These are phyloP conservation scores for Muscicapa striata DNA, from an alignment of 2,797 vertebrate species.

Conservation along the genomic window DNA sequence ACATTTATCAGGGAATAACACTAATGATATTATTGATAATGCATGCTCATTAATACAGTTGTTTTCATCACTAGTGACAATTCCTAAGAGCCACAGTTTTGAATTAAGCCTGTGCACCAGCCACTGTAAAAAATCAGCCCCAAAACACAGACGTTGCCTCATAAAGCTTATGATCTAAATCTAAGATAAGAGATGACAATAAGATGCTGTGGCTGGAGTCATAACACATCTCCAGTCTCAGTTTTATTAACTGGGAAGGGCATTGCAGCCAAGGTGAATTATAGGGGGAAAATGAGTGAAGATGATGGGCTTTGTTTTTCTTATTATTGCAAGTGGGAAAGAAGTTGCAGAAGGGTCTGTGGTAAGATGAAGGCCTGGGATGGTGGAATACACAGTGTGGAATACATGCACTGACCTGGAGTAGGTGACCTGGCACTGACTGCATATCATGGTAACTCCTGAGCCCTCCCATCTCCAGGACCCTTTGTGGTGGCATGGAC, in stretches of 20 bases:
- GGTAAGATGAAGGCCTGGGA: not conserved
- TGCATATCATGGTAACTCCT: not conserved
- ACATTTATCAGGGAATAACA: slow-evolving; percentile 4
- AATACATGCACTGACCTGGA: not conserved
- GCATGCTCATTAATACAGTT: not conserved
- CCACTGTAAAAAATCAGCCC: not conserved
- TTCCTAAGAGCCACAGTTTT: not conserved
- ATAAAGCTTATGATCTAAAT: not conserved
- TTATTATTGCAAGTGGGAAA: not conserved
- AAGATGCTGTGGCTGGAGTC: not conserved
- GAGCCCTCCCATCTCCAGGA: not conserved
- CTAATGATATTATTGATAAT: slow-evolving; percentile 23
- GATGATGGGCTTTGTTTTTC: not conserved
- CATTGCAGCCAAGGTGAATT: not conserved
- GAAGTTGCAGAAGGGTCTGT: not conserved
- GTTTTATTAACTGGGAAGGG: slow-evolving; percentile 16
- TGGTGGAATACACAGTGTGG: not conserved
- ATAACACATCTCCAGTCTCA: not conserved
- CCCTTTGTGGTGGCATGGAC: not conserved
- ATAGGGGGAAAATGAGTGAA: not conserved
- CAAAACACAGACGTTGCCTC: not conserved
- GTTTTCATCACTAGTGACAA: not conserved
- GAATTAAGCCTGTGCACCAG: not conserved
- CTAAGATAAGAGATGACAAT: not conserved
- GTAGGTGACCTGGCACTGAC: not conserved